These are phyloP conservation scores for Leptinotarsa undecemlineata DNA, from an alignment of 1,140 invertebrate genomes.

Conservation along the genomic window DNA sequence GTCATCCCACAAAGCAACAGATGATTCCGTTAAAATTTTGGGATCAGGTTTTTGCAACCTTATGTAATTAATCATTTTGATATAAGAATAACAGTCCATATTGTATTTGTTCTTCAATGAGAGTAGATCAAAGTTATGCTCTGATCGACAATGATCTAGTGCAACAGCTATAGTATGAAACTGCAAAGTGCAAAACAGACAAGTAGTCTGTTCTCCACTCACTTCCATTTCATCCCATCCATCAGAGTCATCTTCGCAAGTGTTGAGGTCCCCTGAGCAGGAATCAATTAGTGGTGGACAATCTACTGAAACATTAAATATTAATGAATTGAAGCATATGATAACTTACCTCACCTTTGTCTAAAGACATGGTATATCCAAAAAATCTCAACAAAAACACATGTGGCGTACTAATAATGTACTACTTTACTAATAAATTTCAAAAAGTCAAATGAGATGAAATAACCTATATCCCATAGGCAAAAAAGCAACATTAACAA, in stretches of 20 bases:
- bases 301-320: conserved; percentile 10
- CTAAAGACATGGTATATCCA: conserved; percentile 2
- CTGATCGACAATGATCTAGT: conserved; percentile 61
- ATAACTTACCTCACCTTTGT: neutral
- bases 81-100: conserved; percentile 84
- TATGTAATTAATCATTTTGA: conserved; percentile 88
- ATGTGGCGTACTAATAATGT: too few relatives aligned
- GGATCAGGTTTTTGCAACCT: conserved; percentile 65
- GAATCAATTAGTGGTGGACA: conserved; percentile 4
- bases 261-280: conserved; percentile 16
- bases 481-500: too few relatives aligned
- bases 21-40: conserved; percentile 60
- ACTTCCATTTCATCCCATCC: conserved; percentile 56
- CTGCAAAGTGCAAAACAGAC: conserved; percentile 63
- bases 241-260: conserved; percentile 53
- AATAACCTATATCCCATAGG: too few relatives aligned
- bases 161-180: conserved; percentile 60
- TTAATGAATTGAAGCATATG: neutral
- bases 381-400: neutral
- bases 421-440: too few relatives aligned
- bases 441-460: too few relatives aligned
- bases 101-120: conserved; percentile 69
- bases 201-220: conserved; percentile 54
- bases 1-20: conserved; percentile 67
- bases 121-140: conserved; percentile 73